These are phyloP conservation scores for Yponomeuta plumbellus DNA, from an alignment of 2,888 invertebrate genomes.

Conservation along the genomic window DNA sequence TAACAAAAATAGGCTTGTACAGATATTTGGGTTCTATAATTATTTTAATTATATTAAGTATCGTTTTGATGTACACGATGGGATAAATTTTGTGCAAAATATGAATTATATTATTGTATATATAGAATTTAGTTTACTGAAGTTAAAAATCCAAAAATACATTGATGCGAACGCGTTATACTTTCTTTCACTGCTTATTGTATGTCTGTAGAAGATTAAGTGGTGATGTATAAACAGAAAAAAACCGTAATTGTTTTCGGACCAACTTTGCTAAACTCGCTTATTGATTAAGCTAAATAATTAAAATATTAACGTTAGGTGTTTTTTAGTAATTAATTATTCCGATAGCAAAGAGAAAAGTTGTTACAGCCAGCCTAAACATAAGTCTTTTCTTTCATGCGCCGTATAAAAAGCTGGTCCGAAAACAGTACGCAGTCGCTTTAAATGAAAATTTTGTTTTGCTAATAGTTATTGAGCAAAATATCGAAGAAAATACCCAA, in stretches of 20 bases:
- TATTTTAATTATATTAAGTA: constrained; percentile 42
- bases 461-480: constrained; percentile 26
- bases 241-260: constrained; percentile 36
- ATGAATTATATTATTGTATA: constrained; percentile 61
- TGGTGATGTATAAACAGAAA: constrained; percentile 29
- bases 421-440: constrained; percentile 46
- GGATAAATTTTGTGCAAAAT: constrained; percentile 42
- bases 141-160: constrained; percentile 63
- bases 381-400: not conserved
- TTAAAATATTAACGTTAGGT: constrained; percentile 5
- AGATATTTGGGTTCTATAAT: constrained; percentile 46
- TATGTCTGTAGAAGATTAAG: constrained; percentile 44
- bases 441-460: constrained; percentile 44
- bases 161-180: constrained; percentile 49
- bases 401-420: constrained; percentile 16
- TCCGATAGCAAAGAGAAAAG: not conserved
- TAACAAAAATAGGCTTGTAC: constrained; percentile 46
- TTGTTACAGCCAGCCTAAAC: constrained; percentile 14
- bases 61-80: constrained; percentile 32
- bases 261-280: constrained; percentile 30
- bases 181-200: constrained; percentile 37
- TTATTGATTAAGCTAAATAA: constrained; percentile 7
- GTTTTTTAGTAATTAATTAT: constrained; percentile 8
- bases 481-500: constrained; percentile 17
- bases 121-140: constrained; percentile 69